Conservation (phyloP, 2,113 vertebrate species). For the Piaya cayana region DNA sequence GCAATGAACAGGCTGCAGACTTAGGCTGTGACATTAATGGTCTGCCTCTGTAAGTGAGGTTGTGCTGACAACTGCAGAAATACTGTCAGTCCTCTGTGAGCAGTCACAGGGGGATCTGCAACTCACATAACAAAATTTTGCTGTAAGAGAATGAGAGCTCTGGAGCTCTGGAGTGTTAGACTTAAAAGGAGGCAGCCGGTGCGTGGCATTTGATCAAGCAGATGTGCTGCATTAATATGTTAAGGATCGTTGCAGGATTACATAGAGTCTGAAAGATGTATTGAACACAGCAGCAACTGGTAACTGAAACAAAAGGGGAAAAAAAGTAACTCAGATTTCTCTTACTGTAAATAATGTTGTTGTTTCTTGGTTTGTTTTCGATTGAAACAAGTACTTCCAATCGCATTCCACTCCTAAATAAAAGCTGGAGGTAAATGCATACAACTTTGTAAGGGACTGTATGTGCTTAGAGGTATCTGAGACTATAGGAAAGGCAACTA, state of each 20-base stretch:
- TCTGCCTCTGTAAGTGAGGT: background rate
- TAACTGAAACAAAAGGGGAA: background rate
- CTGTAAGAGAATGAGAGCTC: background rate
- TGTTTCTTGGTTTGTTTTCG: background rate
- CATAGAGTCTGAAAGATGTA: accelerated
- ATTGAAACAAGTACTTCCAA: background rate
- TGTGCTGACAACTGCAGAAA: background rate
- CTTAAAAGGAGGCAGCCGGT: background rate
- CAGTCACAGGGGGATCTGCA: background rate
- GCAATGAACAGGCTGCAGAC: background rate
- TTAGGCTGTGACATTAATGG: background rate
- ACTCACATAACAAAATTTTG: background rate
- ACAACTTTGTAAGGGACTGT: background rate
- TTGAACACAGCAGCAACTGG: background rate
- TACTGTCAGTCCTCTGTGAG: background rate
- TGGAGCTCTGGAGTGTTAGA: background rate
- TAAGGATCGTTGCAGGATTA: background rate
- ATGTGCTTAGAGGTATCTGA: background rate
- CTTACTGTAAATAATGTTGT: background rate
- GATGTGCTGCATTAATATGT: background rate
- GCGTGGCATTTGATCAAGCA: background rate
- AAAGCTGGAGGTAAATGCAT: background rate
- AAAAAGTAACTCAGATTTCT: background rate
- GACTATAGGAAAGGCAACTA: background rate
- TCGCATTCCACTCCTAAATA: background rate